Percentiles rank a stretch among this genome's conserved stretches.
Conservation (phyloP, 2,888 invertebrate genomes). For the Patella ulyssiponensis region DNA sequence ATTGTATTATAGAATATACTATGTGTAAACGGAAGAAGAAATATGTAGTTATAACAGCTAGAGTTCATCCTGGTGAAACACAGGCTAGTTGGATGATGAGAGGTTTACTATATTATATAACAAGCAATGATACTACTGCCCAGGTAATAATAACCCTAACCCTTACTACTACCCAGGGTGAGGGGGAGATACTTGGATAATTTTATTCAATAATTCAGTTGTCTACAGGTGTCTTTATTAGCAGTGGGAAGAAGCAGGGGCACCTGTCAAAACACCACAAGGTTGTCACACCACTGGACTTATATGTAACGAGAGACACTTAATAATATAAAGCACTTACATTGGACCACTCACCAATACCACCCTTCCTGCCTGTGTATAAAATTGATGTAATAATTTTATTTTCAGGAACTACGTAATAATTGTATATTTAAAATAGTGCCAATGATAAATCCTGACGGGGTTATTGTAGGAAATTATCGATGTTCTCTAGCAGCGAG, state of each 20-base stretch:
- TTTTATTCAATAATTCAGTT: too few relatives aligned
- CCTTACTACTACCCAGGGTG: too few relatives aligned
- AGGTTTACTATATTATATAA: constrained; percentile 67
- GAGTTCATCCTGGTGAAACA: constrained; percentile 71
- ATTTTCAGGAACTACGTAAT: constrained; percentile 60
- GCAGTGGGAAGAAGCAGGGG: too few relatives aligned
- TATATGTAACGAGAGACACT: too few relatives aligned
- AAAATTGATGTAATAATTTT: constrained; percentile 7
- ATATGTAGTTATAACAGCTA: constrained; percentile 65
- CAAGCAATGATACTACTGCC: constrained; percentile 59
- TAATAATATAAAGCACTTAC: too few relatives aligned
- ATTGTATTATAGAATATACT: constrained; percentile 22
- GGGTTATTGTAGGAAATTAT: constrained; percentile 72
- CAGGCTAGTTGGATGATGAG: constrained; percentile 72
- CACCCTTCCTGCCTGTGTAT: too few relatives aligned
- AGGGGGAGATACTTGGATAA: too few relatives aligned
- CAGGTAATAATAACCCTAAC: constrained; percentile 41
- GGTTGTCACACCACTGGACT: too few relatives aligned
- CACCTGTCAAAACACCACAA: too few relatives aligned
- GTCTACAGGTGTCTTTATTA: too few relatives aligned
- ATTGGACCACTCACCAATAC: too few relatives aligned
- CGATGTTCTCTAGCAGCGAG: constrained; percentile 68
- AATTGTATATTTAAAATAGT: constrained; percentile 70
- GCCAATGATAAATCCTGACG: constrained; percentile 72
- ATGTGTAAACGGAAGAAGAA: constrained; percentile 58